Conservation (phyloP, 2,113 vertebrate species). For the Rattus rattus region DNA sequence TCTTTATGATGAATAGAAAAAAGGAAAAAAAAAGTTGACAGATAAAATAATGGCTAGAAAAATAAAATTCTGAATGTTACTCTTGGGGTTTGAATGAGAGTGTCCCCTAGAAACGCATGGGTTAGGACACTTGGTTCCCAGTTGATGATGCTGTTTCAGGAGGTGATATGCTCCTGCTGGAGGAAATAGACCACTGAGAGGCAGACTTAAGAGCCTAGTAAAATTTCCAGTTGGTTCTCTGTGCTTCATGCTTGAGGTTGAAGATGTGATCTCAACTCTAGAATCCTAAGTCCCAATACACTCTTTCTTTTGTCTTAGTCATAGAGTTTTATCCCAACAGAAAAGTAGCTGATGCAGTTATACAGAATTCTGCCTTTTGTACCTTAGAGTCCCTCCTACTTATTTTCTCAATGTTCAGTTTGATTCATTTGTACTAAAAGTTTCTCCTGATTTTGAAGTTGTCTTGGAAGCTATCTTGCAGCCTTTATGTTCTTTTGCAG, state of each 20-base stretch:
- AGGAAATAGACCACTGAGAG: background rate
- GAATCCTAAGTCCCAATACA: background rate
- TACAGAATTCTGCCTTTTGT: background rate
- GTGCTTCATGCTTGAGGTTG: background rate
- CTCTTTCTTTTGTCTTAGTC: background rate
- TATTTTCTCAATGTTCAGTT: background rate
- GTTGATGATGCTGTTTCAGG: background rate
- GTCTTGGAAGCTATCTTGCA: background rate
- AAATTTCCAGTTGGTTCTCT: background rate
- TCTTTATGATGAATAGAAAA: background rate
- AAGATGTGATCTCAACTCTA: background rate
- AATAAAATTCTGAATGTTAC: constrained; percentile 13
- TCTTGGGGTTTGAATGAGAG: background rate
- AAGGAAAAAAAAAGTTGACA: background rate
- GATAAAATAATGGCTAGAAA: background rate
- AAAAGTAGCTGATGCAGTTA: background rate
- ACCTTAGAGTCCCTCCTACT: background rate
- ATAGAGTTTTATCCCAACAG: background rate
- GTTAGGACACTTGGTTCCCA: background rate
- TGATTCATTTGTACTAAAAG: background rate
- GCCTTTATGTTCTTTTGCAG: background rate
- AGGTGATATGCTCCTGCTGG: background rate
- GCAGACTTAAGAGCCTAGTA: background rate
- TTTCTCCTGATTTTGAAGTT: background rate
- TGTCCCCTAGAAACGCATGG: background rate